These are phyloP conservation scores for Antheraea pernyi DNA, from an alignment of 1,140 invertebrate genomes.

Conservation along the genomic window DNA sequence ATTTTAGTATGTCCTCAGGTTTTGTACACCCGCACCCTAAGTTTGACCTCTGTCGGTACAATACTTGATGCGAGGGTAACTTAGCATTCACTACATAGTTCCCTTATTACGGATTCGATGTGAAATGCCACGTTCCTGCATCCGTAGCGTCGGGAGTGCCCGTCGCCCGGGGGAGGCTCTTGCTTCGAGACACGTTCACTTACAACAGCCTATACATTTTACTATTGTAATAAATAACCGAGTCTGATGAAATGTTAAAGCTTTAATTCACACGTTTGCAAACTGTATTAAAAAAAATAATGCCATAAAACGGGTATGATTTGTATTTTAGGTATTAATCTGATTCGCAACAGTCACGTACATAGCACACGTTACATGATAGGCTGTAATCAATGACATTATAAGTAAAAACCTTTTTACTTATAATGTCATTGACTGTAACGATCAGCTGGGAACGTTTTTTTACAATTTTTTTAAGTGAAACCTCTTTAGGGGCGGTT, in stretches of 20 bases:
- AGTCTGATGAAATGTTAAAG: not conserved
- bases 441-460: too few relatives aligned
- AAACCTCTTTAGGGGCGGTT: too few relatives aligned
- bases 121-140: slow-evolving; percentile 26
- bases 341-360: too few relatives aligned
- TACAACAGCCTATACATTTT: not conserved
- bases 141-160: not conserved
- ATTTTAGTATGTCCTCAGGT: not conserved
- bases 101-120: slow-evolving; percentile 36
- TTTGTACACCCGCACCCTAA: not conserved
- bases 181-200: not conserved
- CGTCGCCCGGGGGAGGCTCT: too few relatives aligned
- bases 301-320: too few relatives aligned
- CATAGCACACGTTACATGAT: too few relatives aligned
- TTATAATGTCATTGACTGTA: too few relatives aligned
- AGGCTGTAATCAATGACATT: too few relatives aligned
- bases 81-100: slow-evolving; percentile 45
- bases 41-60: slow-evolving; percentile 18
- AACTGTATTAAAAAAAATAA: not conserved
- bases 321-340: too few relatives aligned
- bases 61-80: slow-evolving; percentile 24
- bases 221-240: not conserved
- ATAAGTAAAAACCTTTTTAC: too few relatives aligned
- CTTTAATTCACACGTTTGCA: not conserved
- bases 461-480: too few relatives aligned